Percentiles rank a stretch among this genome's conserved stretches.
These are phyloP conservation scores for Serrognathus titanus DNA, from an alignment of 2,888 invertebrate species.

Conservation along the genomic window DNA sequence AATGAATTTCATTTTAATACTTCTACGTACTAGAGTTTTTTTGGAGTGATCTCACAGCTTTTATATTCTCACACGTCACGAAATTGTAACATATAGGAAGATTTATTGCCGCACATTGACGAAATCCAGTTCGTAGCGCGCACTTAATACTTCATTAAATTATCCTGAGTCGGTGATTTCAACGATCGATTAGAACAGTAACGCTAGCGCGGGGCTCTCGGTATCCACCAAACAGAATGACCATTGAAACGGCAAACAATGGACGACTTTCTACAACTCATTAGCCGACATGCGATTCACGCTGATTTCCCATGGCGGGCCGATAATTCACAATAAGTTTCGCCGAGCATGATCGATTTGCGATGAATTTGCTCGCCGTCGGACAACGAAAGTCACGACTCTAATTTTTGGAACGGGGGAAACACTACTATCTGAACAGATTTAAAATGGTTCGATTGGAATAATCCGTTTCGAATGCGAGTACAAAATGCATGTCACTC, in stretches of 20 bases:
- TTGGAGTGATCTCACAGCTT: too few relatives aligned
- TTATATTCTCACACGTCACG: too few relatives aligned
- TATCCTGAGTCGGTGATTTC: not conserved
- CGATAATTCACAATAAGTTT: not conserved
- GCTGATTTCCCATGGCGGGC: not conserved
- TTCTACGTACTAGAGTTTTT: too few relatives aligned
- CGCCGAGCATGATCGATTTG: not conserved
- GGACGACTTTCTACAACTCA: not conserved
- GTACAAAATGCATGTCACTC: not conserved
- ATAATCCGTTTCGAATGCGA: not conserved
- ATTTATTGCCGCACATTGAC: too few relatives aligned
- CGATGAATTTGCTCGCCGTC: not conserved
- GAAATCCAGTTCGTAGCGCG: not conserved
- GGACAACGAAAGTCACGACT: not conserved
- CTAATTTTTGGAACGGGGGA: too few relatives aligned
- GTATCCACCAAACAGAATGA: not conserved
- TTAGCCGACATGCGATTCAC: slow-evolving; percentile 2
- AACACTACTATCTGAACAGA: not conserved
- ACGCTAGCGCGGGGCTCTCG: not conserved
- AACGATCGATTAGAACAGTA: not conserved
- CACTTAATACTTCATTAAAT: not conserved
- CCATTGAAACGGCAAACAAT: not conserved
- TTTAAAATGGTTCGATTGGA: not conserved
- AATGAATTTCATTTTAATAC: too few relatives aligned
- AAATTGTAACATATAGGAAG: too few relatives aligned